phyloP scores from a whole-genome alignment of 1,140 invertebrate species.

The Ptiloglossa arizonensis region DNA sequence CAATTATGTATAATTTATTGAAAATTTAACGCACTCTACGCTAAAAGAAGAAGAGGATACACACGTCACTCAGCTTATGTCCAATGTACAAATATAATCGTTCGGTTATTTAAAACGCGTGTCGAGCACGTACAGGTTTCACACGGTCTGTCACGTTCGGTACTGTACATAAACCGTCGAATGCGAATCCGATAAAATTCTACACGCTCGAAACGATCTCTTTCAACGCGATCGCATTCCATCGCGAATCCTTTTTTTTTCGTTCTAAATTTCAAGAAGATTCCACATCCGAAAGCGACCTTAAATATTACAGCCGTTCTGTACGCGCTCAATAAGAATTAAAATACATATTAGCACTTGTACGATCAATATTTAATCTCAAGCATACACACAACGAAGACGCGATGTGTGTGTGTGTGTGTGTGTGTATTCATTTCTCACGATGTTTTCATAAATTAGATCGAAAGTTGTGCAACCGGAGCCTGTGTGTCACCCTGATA shows the following conservation, averaged over 20 bases:
- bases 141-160: background rate
- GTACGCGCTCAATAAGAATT: conserved; percentile 39
- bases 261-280: background rate
- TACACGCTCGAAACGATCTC: background rate
- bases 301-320: background rate
- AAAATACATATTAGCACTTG: conserved; percentile 27
- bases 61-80: conserved; percentile 19
- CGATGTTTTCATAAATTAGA: background rate
- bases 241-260: background rate
- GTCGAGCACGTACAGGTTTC: conserved; percentile 45
- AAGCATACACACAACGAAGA: conserved; percentile 1
- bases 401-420: no score
- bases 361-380: conserved; percentile 29
- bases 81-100: conserved; percentile 36
- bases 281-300: background rate
- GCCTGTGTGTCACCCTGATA: no score
- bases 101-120: conserved; percentile 10
- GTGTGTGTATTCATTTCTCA: background rate
- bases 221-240: no score
- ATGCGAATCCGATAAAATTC: background rate
- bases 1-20: conserved; percentile 62
- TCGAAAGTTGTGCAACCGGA: background rate
- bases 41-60: conserved; percentile 24
- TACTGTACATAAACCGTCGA: background rate
- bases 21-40: conserved; percentile 18